phyloP scores from a whole-genome alignment of 2,797 vertebrate species.

The Cygnus olor region DNA sequence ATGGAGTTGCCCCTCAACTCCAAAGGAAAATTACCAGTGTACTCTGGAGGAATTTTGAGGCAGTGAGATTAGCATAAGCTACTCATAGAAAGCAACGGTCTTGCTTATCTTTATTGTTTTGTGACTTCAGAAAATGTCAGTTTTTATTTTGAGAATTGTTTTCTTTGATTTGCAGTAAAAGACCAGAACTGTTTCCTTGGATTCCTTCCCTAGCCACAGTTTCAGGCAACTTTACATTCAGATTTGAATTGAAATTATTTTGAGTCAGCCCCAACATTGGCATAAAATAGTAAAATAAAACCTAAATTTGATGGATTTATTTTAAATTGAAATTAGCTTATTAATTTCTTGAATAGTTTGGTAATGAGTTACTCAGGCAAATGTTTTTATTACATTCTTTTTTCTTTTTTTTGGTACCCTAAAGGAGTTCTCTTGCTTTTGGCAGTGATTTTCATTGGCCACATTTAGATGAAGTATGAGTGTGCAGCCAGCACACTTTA shows the following conservation, averaged over 20 bases:
- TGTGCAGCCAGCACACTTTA: fast-evolving
- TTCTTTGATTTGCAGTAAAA: conserved; percentile 17
- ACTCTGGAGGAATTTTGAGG: neutral
- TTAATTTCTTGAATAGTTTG: conserved; percentile 19
- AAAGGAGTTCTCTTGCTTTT: conserved; percentile 2
- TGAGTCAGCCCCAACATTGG: neutral
- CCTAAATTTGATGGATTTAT: neutral
- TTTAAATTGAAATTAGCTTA: neutral
- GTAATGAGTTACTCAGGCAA: neutral
- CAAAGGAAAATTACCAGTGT: neutral
- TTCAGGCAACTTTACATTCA: neutral
- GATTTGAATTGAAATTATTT: conserved; percentile 14
- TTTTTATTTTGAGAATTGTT: conserved; percentile 29
- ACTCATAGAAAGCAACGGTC: neutral
- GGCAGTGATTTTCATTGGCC: neutral
- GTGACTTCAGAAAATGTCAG: neutral
- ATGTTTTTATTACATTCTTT: neutral
- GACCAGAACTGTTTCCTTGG: conserved; percentile 16
- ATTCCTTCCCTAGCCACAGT: neutral
- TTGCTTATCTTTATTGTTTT: conserved; percentile 10
- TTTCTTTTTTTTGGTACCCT: conserved; percentile 2
- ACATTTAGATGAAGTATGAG: neutral
- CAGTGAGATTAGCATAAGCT: neutral
- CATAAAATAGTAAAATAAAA: conserved; percentile 17
- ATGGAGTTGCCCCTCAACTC: neutral